Conservation (phyloP, 1,140 invertebrate genomes). For the Drosophila pseudoananassae region DNA sequence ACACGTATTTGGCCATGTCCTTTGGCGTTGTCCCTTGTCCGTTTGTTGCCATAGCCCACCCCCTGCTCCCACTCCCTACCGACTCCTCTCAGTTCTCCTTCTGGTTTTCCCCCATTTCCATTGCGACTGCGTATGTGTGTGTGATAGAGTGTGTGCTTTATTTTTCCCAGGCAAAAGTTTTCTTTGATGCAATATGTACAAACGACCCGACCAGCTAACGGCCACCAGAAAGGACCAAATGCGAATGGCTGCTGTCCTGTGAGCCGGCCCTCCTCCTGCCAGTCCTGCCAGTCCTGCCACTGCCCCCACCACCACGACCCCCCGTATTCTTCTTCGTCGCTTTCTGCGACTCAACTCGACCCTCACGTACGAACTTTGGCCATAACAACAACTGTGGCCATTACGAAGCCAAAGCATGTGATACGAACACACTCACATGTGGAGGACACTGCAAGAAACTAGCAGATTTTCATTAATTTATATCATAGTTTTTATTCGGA, state of each 20-base stretch:
- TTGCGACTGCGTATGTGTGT: constrained; percentile 68
- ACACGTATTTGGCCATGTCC: constrained; percentile 34
- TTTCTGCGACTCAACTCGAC: constrained; percentile 62
- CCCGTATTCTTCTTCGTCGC: not conserved
- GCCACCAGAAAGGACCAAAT: constrained; percentile 57
- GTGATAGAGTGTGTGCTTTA: constrained; percentile 53
- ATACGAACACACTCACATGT: constrained; percentile 34
- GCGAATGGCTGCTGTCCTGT: constrained; percentile 40
- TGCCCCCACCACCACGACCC: not conserved
- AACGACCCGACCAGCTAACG: constrained; percentile 60
- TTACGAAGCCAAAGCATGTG: constrained; percentile 72
- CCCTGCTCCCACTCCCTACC: not conserved
- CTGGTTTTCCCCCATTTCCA: constrained; percentile 45
- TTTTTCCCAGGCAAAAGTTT: constrained; percentile 65
- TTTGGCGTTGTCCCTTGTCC: constrained; percentile 50
- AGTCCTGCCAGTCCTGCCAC: not conserved
- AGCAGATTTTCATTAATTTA: not conserved
- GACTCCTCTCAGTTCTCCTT: constrained; percentile 37
- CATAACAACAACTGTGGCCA: constrained; percentile 83
- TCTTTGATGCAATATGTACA: constrained; percentile 82
- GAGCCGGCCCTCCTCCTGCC: constrained; percentile 13
- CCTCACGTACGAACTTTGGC: constrained; percentile 82
- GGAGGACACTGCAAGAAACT: constrained; percentile 7
- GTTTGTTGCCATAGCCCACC: constrained; percentile 38
- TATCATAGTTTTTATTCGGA: not conserved